Evolutionary conservation across 2,113 vertebrate species (phyloP), one percentile per base, ranked within the genome.

Genomic region (Sturnus vulgaris): DNA sequence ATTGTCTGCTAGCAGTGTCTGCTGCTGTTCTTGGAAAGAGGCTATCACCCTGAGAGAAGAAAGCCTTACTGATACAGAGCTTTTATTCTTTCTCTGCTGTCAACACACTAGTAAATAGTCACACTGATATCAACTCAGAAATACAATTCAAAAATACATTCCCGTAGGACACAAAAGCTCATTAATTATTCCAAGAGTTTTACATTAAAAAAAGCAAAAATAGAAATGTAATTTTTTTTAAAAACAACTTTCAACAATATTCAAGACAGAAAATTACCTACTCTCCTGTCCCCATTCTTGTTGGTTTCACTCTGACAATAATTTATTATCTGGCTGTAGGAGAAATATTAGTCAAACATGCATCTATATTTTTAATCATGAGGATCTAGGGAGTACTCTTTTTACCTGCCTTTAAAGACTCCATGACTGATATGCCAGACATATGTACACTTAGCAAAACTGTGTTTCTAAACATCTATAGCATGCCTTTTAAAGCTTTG

Each of bases 391-490:
- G 17, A 44, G 1, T 49, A 25, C 12, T 61, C 6, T 44, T 9
- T 15, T 69, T 61, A 20, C 5, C 10, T 69, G 28, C 15, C 22
- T 61, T 72, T 68, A 39, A 28, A 46, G 10, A 13, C 8, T 89
- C 16, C 1, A 0, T 28, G 20, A 60, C 13, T 21, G 23, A 64
- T 44, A 39, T 4, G 1, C 3, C 35, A 42, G 9, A 46, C 31
- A 65, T 4, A 4, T 4, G 5, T 46, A 25, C 0, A 3, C 16
- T 47, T 37, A 12, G 3, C 33, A 57, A 52, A 76, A 44, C 20
- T 59, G 19, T 10, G 24, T 53, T 55, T 78, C 39, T 78, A 27
- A 86, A 49, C 5, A 66, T 17, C 30, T 63, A 7, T 11, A 52
- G 13, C 4, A 70, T 31, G 12, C 11, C 11, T 86, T 61, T 70